Conservation (phyloP, 2,113 vertebrate genomes). For the Percina caprodes region DNA sequence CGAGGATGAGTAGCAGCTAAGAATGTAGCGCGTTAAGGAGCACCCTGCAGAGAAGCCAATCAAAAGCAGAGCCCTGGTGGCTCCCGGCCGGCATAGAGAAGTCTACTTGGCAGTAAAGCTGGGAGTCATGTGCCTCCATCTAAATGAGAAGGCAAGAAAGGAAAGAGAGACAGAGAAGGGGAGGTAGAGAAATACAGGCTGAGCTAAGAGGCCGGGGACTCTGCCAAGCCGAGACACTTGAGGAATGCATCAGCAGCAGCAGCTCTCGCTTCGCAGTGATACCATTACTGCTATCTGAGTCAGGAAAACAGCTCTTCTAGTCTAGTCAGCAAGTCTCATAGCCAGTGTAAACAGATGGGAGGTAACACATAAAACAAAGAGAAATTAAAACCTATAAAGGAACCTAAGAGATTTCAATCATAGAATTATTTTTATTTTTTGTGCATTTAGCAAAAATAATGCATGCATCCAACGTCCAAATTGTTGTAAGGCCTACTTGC, state of each 20-base stretch:
- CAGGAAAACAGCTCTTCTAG: constrained; percentile 46
- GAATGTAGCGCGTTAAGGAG: constrained; percentile 58
- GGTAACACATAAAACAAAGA: constrained; percentile 25
- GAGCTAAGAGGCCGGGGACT: constrained; percentile 60
- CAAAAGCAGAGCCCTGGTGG: constrained; percentile 65
- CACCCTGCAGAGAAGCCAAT: constrained; percentile 55
- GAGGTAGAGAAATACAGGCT: constrained; percentile 52
- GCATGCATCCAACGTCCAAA: not conserved
- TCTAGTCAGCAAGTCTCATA: constrained; percentile 59
- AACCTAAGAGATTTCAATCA: constrained; percentile 1
- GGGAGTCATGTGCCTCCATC: constrained; percentile 77
- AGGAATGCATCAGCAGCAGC: constrained; percentile 72
- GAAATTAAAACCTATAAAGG: not conserved
- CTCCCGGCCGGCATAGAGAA: constrained; percentile 58
- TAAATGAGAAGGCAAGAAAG: constrained; percentile 71
- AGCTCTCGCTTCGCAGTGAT: constrained; percentile 33
- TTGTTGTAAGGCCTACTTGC: not conserved
- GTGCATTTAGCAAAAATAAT: not conserved
- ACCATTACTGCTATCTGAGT: constrained; percentile 58
- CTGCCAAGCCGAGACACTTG: constrained; percentile 75
- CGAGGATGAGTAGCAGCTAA: constrained; percentile 44
- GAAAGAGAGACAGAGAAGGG: constrained; percentile 28
- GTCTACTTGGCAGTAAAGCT: constrained; percentile 64
- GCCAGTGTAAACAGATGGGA: constrained; percentile 49
- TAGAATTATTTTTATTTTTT: constrained; percentile 7